A percentile compares a stretch with the other conserved stretches of the same genome.
Evolutionary conservation across 2,797 vertebrate genomes (phyloP).

Genomic region (Crypturellus tataupa): DNA sequence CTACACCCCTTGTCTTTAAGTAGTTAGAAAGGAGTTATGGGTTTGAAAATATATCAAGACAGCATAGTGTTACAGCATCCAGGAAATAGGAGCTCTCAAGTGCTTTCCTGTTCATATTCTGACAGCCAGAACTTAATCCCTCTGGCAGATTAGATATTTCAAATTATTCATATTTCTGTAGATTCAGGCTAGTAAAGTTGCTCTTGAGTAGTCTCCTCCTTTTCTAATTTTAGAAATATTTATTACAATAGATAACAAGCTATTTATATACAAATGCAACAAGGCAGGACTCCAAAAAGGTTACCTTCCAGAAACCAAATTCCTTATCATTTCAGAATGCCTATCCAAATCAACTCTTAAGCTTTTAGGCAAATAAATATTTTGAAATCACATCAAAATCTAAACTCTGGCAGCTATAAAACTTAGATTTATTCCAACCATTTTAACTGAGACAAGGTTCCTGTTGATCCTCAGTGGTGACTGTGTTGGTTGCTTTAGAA

Average conservation of each 20-base stretch:
- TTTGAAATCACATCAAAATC: background rate
- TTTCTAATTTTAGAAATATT: background rate
- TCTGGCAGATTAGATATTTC: background rate
- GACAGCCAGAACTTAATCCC: background rate
- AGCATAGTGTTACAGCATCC: background rate
- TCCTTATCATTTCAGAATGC: background rate
- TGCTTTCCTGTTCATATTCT: background rate
- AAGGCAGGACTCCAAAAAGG: background rate
- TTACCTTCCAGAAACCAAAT: background rate
- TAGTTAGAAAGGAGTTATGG: background rate
- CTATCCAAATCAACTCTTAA: background rate
- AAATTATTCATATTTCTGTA: background rate
- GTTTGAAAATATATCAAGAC: background rate
- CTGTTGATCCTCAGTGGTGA: background rate
- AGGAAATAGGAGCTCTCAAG: background rate
- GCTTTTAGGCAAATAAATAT: background rate
- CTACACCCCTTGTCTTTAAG: background rate
- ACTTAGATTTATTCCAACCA: background rate
- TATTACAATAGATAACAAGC: background rate
- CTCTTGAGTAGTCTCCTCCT: background rate
- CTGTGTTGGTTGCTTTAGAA: background rate
- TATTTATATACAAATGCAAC: background rate
- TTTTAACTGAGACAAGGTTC: background rate
- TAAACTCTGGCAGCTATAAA: background rate
- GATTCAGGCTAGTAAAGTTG: background rate